Percentiles rank a stretch among this genome's conserved stretches.
Conservation (phyloP, 1,140 invertebrate genomes). For the Protaetia brevitarsis region DNA sequence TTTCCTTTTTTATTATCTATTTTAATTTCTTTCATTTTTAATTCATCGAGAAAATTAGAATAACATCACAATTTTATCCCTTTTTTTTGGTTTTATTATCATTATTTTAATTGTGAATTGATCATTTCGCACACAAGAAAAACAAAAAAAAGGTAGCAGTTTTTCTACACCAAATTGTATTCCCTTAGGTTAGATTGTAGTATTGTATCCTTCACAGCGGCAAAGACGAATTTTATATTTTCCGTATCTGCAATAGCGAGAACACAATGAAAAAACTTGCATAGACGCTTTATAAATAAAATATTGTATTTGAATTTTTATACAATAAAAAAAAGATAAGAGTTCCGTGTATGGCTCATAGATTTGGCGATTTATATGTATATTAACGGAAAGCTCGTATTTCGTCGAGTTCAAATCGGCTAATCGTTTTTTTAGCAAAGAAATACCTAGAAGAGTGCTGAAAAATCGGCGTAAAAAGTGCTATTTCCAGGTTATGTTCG, state of each 20-base stretch:
- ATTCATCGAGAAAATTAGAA: constrained; percentile 20
- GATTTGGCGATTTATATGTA: too few species aligned
- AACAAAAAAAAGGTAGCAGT: constrained; percentile 16
- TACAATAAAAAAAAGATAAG: too few species aligned
- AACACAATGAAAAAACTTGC: not conserved
- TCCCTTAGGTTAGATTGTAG: constrained; percentile 98
- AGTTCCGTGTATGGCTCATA: too few species aligned
- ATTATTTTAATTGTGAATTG: constrained; percentile 9
- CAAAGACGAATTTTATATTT: constrained; percentile 99
- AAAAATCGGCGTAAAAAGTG: too few species aligned
- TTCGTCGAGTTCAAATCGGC: too few species aligned
- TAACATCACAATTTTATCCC: constrained; percentile 22
- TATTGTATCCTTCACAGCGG: constrained; percentile 98
- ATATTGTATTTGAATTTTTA: too few species aligned
- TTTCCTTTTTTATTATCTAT: not conserved
- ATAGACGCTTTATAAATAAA: constrained; percentile 4
- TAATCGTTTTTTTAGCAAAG: too few species aligned
- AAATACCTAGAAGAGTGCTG: too few species aligned
- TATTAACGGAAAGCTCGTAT: too few species aligned
- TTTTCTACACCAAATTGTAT: constrained; percentile 93
- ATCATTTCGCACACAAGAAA: constrained; percentile 18
- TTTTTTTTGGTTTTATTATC: constrained; percentile 19
- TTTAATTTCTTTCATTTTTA: constrained; percentile 22
- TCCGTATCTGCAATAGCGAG: constrained; percentile 82
- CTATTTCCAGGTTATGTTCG: too few species aligned